Evolutionary conservation across 2,888 invertebrate genomes (phyloP), one percentile per base, ranked within the genome.

Genomic region (Drosophila kokeensis): DNA sequence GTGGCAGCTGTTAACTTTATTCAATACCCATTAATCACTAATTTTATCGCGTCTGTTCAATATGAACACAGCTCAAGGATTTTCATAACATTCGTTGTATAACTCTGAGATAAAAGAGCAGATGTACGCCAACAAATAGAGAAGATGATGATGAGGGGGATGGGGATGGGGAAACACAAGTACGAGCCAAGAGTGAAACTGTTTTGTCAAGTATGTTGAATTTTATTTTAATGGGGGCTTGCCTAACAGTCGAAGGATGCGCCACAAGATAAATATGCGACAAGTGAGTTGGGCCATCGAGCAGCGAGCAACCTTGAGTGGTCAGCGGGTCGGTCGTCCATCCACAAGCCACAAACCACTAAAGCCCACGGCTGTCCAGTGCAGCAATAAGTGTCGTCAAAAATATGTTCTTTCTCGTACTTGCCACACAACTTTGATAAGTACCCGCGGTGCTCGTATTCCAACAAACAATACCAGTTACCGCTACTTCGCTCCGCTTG

Each of bases 301-400:
- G 45, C 24, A 45, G 24, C 65, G 68, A 45, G 24, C 65, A 65
- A 76, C 80, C 82, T 78, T 74, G 59, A 73, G 77, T 77, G 53
- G 32, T 38, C 38, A 38, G 15, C 24, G 34, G 15, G 24, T n/a
- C 5, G 24, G 21, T 34, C 52, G 36, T 66, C 68, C 73, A 52
- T 45, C 57, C 11, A 54, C 36, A 45, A 45, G 13, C 52, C 11
- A 40, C 34, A 52, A 48, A 24, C 66, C 60, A 59, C 53, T n/a
- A 48, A 48, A 36, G 78, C 70, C 81, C 78, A 64, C 63, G 62
- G 72, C 73, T 78, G 79, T 74, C 76, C 70, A 69, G 59, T 61
- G 78, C 76, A 75, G 72, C 60, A 69, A 78, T 78, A 74, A 80
- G 80, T 80, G 80, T 72, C 69, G 75, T 80, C 79, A 75, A 79